phyloP scores from a whole-genome alignment of 2,888 invertebrate genomes.

The Tetrapedia diversipes region DNA sequence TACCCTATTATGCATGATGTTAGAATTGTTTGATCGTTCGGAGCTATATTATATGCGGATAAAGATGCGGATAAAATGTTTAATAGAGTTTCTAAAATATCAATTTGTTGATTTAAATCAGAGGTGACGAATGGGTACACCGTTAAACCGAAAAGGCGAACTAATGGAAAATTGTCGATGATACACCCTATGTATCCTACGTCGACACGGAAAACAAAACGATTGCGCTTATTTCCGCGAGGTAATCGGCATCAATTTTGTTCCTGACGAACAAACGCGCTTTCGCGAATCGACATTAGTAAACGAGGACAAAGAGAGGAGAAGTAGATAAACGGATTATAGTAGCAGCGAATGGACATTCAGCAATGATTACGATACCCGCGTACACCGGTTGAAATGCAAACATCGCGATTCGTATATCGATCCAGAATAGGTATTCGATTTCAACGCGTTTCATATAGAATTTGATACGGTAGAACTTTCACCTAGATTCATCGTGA shows the following conservation, averaged over 20 bases:
- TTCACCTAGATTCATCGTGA: no score
- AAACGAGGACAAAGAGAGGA: slow-evolving; percentile 39
- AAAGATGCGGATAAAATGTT: no score
- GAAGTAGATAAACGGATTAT: slow-evolving; percentile 57
- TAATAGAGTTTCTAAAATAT: no score
- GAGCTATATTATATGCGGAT: no score
- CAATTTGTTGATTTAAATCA: no score
- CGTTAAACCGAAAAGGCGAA: no score
- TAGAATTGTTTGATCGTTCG: no score
- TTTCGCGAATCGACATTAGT: slow-evolving; percentile 24
- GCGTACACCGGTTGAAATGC: not conserved
- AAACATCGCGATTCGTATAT: slow-evolving; percentile 15
- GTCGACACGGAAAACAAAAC: slow-evolving; percentile 9
- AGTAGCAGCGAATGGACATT: slow-evolving; percentile 35
- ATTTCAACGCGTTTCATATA: not conserved
- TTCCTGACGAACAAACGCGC: slow-evolving; percentile 48
- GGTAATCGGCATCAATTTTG: slow-evolving; percentile 50
- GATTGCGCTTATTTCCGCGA: slow-evolving; percentile 37
- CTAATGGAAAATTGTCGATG: not conserved
- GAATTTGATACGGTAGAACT: not conserved
- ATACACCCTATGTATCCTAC: not conserved
- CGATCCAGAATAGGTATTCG: not conserved
- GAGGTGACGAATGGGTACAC: no score
- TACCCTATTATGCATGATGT: no score
- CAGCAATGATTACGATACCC: slow-evolving; percentile 33